Percentiles rank a stretch among this genome's conserved stretches.
Conservation (phyloP, 2,888 invertebrate species). For the Lasioglossum lativentre region DNA sequence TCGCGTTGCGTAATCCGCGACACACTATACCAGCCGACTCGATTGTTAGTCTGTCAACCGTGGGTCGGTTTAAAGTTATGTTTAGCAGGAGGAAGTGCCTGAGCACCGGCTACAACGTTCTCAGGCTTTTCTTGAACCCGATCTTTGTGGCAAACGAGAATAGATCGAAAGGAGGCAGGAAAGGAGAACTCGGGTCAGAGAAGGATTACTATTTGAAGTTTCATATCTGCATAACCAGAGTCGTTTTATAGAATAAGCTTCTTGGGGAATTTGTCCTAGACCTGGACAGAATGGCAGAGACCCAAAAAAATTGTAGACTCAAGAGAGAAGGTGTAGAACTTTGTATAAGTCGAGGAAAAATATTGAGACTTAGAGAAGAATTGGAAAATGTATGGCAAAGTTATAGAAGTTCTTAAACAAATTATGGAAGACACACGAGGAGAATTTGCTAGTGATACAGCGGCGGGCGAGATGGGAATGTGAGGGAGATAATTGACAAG, state of each 20-base stretch:
- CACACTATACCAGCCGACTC: background rate
- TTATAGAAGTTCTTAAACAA: background rate
- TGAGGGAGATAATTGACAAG: background rate
- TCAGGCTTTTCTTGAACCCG: background rate
- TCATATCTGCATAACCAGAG: background rate
- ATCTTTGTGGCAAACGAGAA: background rate
- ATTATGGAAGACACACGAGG: background rate
- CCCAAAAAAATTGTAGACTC: background rate
- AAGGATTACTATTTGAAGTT: background rate
- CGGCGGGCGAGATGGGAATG: background rate
- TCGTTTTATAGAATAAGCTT: background rate
- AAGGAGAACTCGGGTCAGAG: background rate
- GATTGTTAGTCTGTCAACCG: constrained; percentile 1
- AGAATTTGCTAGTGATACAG: background rate
- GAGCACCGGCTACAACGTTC: background rate
- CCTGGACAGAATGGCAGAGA: background rate
- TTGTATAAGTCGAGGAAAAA: background rate
- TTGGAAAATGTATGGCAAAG: background rate
- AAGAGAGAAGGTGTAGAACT: background rate
- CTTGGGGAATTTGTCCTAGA: background rate
- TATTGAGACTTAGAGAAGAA: background rate
- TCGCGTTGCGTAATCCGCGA: background rate
- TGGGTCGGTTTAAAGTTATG: background rate
- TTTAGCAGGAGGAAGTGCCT: background rate
- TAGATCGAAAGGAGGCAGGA: background rate